Evolutionary conservation across 2,888 invertebrate genomes (phyloP).

Genomic region (Pristionchus maxplancki): DNA sequence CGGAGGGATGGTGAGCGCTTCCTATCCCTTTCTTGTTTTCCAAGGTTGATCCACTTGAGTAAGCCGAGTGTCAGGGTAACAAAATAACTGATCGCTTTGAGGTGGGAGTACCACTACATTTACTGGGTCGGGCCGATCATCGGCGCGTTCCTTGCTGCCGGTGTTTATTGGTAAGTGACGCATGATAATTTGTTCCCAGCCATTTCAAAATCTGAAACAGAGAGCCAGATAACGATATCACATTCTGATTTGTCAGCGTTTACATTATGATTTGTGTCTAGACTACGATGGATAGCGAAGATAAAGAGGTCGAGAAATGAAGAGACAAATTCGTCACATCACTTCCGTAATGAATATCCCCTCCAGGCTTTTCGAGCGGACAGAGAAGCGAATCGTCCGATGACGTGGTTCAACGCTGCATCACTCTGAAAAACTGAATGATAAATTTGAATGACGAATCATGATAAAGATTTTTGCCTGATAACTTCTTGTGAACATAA

Average conservation of each 20-base stretch:
- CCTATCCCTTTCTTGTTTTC: too few species aligned
- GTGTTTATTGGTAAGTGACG: conserved; percentile 67
- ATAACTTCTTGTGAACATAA: too few species aligned
- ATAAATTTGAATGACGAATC: not conserved
- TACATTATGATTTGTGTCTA: not conserved
- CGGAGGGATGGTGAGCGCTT: conserved; percentile 35
- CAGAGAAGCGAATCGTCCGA: not conserved
- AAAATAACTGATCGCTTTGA: too few species aligned
- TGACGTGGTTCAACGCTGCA: not conserved
- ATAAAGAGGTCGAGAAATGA: too few species aligned
- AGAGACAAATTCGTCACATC: too few species aligned
- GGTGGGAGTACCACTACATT: conserved; percentile 75
- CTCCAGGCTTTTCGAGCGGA: not conserved
- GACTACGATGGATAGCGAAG: not conserved
- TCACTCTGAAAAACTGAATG: not conserved
- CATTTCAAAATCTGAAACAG: too few species aligned
- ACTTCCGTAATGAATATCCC: not conserved
- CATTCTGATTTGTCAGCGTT: too few species aligned
- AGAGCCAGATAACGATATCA: too few species aligned
- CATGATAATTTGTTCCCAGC: too few species aligned
- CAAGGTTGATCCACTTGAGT: not conserved
- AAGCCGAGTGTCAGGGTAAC: not conserved
- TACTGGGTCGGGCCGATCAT: conserved; percentile 78
- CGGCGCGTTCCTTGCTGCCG: conserved; percentile 76
- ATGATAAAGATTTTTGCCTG: not conserved